These are phyloP conservation scores for Tachycineta bicolor DNA, from an alignment of 2,113 vertebrate species.

Conservation along the genomic window DNA sequence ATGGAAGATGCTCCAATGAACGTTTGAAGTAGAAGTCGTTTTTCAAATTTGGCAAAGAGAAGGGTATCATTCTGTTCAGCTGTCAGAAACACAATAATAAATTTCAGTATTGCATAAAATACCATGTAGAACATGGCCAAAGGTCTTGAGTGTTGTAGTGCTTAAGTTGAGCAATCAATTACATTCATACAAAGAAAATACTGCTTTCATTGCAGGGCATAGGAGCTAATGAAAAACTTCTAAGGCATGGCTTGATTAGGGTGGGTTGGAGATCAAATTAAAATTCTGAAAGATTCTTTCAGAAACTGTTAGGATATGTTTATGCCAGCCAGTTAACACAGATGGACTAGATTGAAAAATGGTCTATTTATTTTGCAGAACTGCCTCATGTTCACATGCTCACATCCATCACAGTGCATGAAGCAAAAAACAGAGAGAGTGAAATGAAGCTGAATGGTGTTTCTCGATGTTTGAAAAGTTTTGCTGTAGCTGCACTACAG, in stretches of 20 bases:
- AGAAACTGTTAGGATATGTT: background rate
- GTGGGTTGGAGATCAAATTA: background rate
- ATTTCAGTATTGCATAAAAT: background rate
- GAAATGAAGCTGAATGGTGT: background rate
- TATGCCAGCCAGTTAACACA: background rate
- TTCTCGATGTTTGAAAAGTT: background rate
- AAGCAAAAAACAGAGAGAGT: background rate
- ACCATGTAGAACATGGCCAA: background rate
- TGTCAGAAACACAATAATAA: background rate
- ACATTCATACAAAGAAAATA: background rate
- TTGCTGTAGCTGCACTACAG: background rate
- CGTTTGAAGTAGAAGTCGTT: background rate
- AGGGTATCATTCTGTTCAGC: background rate
- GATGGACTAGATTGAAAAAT: background rate
- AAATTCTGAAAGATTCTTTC: background rate
- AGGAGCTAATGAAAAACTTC: background rate
- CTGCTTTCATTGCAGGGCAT: background rate
- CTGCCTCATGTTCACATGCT: background rate
- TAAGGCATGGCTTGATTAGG: background rate
- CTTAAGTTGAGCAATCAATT: background rate
- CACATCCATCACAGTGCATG: background rate
- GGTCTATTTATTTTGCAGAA: background rate
- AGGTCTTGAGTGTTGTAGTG: background rate
- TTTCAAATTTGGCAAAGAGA: background rate
- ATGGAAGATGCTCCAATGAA: background rate